Percentiles rank a stretch among this genome's conserved stretches.
phyloP scores from a whole-genome alignment of 2,113 vertebrate species.

The Festucalex cinctus region DNA sequence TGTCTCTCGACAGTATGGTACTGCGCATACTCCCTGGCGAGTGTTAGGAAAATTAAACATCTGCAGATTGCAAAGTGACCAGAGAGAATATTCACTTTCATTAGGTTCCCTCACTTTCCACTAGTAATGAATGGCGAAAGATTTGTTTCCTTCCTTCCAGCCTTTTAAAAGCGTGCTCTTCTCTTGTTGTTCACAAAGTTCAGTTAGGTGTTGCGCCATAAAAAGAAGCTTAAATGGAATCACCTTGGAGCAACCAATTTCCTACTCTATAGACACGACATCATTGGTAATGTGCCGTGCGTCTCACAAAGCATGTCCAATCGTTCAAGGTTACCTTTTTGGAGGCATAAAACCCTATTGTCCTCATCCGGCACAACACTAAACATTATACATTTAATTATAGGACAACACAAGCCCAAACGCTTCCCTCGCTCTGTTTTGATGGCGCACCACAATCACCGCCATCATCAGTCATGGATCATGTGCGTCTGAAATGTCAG shows the following conservation, averaged over 20 bases:
- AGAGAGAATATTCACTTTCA: conserved; percentile 70
- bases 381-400: conserved; percentile 69
- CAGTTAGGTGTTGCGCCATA: conserved; percentile 30
- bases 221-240: conserved; percentile 32
- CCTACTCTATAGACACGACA: conserved; percentile 25
- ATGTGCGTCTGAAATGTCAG: conserved; percentile 68
- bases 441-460: conserved; percentile 39
- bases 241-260: conserved; percentile 52
- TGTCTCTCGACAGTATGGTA: conserved; percentile 67
- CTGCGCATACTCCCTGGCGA: conserved; percentile 63
- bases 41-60: conserved; percentile 73
- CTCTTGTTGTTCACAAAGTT: conserved; percentile 30
- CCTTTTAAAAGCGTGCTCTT: conserved; percentile 63
- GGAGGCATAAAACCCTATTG: conserved; percentile 48
- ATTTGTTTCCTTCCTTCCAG: conserved; percentile 36
- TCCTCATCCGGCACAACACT: conserved; percentile 52
- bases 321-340: conserved; percentile 67
- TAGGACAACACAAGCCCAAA: conserved; percentile 51
- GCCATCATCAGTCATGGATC: conserved; percentile 70
- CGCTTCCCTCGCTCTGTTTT: conserved; percentile 54
- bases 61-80: conserved; percentile 58
- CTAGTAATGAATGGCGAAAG: conserved; percentile 56
- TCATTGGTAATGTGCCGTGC: conserved; percentile 43
- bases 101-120: conserved; percentile 60
- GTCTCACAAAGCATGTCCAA: conserved; percentile 58